These are phyloP conservation scores for Rallus crepitans DNA, from an alignment of 2,797 vertebrate genomes.

Conservation along the genomic window DNA sequence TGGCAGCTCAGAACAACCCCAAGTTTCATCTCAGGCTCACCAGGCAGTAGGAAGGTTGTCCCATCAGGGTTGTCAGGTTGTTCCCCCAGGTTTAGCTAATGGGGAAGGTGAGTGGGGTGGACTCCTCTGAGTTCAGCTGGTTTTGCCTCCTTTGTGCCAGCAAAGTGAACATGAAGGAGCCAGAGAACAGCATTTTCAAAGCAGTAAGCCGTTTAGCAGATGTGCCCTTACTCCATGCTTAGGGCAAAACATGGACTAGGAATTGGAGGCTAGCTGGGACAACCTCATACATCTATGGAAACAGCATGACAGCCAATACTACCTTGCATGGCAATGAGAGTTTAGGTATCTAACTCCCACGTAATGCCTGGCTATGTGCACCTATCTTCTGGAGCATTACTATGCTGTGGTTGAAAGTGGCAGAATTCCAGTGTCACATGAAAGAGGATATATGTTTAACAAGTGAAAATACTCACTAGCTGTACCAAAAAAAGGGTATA, in stretches of 20 bases:
- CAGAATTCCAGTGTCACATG: neutral
- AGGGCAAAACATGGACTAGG: neutral
- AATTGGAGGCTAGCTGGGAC: neutral
- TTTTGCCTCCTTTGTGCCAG: neutral
- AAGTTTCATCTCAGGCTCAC: neutral
- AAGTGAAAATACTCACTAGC: neutral
- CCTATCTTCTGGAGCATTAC: neutral
- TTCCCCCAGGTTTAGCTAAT: neutral
- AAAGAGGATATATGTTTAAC: neutral
- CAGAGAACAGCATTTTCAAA: neutral
- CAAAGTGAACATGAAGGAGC: neutral
- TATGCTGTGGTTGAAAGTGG: neutral
- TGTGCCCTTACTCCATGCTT: neutral
- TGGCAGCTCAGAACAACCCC: neutral
- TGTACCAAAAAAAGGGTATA: neutral
- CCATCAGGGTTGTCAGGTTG: neutral
- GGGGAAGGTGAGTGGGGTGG: neutral
- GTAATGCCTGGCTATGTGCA: neutral
- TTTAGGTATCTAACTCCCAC: neutral
- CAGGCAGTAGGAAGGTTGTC: neutral
- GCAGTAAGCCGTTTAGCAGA: neutral
- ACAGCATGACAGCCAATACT: fast-evolving
- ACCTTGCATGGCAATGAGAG: neutral
- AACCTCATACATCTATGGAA: neutral
- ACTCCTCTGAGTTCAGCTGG: neutral